Evolutionary conservation across 2,797 vertebrate genomes (phyloP).

Genomic region (Epinephelus coioides): DNA sequence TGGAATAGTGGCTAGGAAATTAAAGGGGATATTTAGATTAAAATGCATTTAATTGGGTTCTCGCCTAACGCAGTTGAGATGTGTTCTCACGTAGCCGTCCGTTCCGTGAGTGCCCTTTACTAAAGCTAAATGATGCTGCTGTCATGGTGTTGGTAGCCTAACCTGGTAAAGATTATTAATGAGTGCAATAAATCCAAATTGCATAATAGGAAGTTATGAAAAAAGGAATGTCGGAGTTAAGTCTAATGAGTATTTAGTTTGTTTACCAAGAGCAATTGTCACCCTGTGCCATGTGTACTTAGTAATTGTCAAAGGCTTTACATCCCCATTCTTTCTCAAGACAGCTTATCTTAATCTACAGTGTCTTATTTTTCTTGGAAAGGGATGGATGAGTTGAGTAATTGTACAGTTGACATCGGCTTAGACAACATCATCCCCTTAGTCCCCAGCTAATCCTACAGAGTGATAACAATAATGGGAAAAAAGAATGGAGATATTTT

Average conservation of each 20-base stretch:
- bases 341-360: conserved; percentile 73
- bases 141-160: conserved; percentile 89
- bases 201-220: conserved; percentile 85
- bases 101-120: conserved; percentile 85
- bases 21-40: conserved; percentile 84
- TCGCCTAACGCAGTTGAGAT: conserved; percentile 66
- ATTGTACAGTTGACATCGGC: conserved; percentile 85
- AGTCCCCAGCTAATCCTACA: conserved; percentile 82
- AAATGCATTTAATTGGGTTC: conserved; percentile 84
- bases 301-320: conserved; percentile 86
- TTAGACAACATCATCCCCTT: conserved; percentile 85
- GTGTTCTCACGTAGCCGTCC: conserved; percentile 89
- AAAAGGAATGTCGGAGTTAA: conserved; percentile 74
- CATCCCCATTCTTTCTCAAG: conserved; percentile 72
- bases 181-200: conserved; percentile 95
- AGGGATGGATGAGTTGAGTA: conserved; percentile 77
- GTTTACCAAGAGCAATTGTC: conserved; percentile 82
- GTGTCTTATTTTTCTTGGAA: conserved; percentile 79
- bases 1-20: conserved; percentile 76
- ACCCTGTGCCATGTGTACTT: conserved; percentile 69
- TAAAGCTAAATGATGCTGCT: conserved; percentile 91
- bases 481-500: conserved; percentile 69
- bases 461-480: conserved; percentile 83
- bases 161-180: conserved; percentile 97
- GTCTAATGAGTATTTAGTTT: conserved; percentile 83